These are phyloP conservation scores for Unio pictorum DNA, from an alignment of 2,888 invertebrate species.

Conservation along the genomic window DNA sequence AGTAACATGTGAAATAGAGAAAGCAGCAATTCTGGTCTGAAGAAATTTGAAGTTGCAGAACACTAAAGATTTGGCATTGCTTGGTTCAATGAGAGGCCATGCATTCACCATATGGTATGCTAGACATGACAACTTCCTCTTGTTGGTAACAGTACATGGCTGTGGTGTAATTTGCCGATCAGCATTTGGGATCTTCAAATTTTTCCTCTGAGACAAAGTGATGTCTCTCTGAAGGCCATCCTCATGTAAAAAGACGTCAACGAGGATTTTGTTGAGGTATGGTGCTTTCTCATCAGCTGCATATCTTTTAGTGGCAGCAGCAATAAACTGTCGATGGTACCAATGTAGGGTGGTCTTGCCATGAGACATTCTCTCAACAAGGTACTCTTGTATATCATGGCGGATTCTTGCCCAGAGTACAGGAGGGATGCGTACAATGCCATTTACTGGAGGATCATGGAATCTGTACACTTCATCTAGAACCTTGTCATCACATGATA, in stretches of 20 bases:
- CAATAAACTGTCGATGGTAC: conserved; percentile 68
- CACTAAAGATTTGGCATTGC: conserved; percentile 40
- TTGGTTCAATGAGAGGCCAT: conserved; percentile 20
- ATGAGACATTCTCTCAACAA: conserved; percentile 59
- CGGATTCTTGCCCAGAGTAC: conserved; percentile 63
- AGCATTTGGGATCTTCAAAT: conserved; percentile 51
- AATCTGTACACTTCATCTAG: conserved; percentile 63
- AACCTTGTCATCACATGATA: conserved; percentile 65
- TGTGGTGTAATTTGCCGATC: conserved; percentile 65
- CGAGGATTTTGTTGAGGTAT: conserved; percentile 51
- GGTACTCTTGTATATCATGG: conserved; percentile 61
- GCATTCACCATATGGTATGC: conserved; percentile 51
- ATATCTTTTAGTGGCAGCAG: conserved; percentile 55
- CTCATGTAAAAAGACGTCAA: conserved; percentile 52
- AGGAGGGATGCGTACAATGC: conserved; percentile 62
- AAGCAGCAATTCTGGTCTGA: conserved; percentile 44
- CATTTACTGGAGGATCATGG: conserved; percentile 67
- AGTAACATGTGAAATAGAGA: conserved; percentile 74
- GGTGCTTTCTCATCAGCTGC: conserved; percentile 29
- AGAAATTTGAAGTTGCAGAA: conserved; percentile 58
- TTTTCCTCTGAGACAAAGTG: conserved; percentile 49
- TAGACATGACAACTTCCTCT: conserved; percentile 54
- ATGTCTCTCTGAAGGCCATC: conserved; percentile 53
- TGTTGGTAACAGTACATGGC: conserved; percentile 41
- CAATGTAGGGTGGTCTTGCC: conserved; percentile 63